Evolutionary conservation across 2,888 invertebrate genomes (phyloP).

Genomic region (Cosmia pyralina): DNA sequence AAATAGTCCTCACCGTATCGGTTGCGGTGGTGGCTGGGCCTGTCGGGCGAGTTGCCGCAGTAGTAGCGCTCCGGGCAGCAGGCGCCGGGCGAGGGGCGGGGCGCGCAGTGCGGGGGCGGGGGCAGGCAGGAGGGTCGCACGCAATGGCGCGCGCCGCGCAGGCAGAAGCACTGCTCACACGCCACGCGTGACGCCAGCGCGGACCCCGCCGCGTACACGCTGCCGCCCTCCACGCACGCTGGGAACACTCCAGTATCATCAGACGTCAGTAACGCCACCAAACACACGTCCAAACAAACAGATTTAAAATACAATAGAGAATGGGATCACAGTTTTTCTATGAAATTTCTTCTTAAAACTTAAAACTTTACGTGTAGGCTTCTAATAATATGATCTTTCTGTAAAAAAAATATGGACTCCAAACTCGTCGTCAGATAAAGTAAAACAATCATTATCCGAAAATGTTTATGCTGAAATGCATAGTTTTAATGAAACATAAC

Average conservation of each 20-base stretch:
- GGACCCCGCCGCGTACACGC: constrained; percentile 94
- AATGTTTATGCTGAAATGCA: too few relatives aligned
- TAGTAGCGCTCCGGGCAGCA: constrained; percentile 96
- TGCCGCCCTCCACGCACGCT: constrained; percentile 93
- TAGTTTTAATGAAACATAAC: too few relatives aligned
- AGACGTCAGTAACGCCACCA: constrained; percentile 55
- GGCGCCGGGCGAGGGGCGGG: constrained; percentile 91
- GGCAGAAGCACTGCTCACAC: constrained; percentile 97
- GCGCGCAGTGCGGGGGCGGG: constrained; percentile 92
- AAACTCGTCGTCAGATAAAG: too few relatives aligned
- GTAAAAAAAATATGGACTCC: too few relatives aligned
- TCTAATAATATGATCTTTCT: too few relatives aligned
- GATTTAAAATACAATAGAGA: neutral
- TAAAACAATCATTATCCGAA: too few relatives aligned
- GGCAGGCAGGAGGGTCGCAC: constrained; percentile 95
- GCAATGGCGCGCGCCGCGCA: constrained; percentile 93
- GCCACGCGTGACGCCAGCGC: constrained; percentile 94
- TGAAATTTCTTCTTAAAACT: too few relatives aligned
- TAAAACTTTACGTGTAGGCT: too few relatives aligned
- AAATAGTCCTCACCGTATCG: constrained; percentile 38
- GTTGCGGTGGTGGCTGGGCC: constrained; percentile 2
- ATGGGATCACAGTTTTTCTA: too few relatives aligned
- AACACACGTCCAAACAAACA: neutral
- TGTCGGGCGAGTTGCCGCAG: constrained; percentile 77
- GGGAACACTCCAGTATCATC: constrained; percentile 77